Conservation (phyloP, 2,113 vertebrate species). For the Verasper variegatus region DNA sequence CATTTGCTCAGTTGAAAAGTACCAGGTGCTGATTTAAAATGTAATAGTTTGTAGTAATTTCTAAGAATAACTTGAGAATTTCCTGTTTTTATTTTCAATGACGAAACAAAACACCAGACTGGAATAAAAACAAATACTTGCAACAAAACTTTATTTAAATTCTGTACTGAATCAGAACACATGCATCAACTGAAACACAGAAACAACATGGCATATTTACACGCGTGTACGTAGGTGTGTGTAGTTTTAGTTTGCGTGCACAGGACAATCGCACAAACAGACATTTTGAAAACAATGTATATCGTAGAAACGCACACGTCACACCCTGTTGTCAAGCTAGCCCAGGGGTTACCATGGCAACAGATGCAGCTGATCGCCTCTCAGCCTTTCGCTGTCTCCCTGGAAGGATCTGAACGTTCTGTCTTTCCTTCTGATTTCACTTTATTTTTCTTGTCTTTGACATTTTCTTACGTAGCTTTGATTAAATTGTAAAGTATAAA, state of each 20-base stretch:
- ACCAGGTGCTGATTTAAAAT: too few species aligned
- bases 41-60: too few species aligned
- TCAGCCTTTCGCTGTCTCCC: neutral
- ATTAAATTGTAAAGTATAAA: too few species aligned
- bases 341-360: neutral
- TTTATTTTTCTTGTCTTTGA: neutral
- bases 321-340: neutral
- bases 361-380: neutral
- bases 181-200: conserved; percentile 68
- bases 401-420: conserved; percentile 29
- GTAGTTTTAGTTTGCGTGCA: conserved; percentile 21
- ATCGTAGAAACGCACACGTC: conserved; percentile 9
- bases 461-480: too few species aligned
- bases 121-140: conserved; percentile 37
- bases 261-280: conserved; percentile 28
- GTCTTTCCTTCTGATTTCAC: neutral
- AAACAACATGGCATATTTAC: conserved; percentile 56
- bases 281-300: conserved; percentile 20
- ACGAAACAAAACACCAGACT: neutral
- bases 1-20: too few species aligned
- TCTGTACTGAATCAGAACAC: conserved; percentile 58
- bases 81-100: too few species aligned
- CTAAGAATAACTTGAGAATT: too few species aligned
- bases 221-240: conserved; percentile 7
- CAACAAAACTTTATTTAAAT: conserved; percentile 67